Percentiles rank a stretch among this genome's conserved stretches.
Evolutionary conservation across 1,140 invertebrate species (phyloP).

Genomic region (Andricus grossulariae): DNA sequence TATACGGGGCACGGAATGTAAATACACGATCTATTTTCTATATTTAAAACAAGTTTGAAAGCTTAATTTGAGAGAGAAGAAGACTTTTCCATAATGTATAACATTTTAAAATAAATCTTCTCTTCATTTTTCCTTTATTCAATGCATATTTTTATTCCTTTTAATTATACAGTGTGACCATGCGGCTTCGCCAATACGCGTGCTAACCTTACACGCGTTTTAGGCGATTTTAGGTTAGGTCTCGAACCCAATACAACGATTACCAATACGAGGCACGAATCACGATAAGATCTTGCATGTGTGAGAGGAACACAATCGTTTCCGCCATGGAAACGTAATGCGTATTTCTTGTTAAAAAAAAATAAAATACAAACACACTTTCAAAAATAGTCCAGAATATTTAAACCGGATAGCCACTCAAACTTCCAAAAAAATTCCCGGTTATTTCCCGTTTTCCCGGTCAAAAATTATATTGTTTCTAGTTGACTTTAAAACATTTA

Average conservation of each 20-base stretch:
- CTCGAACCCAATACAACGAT: slow-evolving; percentile 11
- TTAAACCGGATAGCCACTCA: too few species aligned
- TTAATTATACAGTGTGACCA: slow-evolving; percentile 7
- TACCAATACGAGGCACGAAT: slow-evolving; percentile 1
- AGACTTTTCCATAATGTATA: too few species aligned
- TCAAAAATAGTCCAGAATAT: too few species aligned
- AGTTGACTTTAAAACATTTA: too few species aligned
- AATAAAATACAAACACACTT: too few species aligned
- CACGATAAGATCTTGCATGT: slow-evolving; percentile 20
- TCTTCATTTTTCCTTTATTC: not conserved
- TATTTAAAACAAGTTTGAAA: too few species aligned
- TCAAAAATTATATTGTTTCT: too few species aligned
- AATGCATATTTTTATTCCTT: not conserved
- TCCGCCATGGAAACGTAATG: slow-evolving; percentile 22
- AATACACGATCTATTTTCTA: too few species aligned
- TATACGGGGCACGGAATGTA: too few species aligned
- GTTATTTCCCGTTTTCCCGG: too few species aligned
- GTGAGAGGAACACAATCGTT: slow-evolving; percentile 26
- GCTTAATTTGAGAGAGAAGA: too few species aligned
- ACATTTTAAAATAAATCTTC: not conserved
- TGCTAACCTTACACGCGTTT: slow-evolving; percentile 28
- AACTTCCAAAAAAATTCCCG: too few species aligned
- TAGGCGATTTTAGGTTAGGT: slow-evolving; percentile 29
- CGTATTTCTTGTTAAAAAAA: slow-evolving; percentile 13
- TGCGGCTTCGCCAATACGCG: slow-evolving; percentile 8